These are phyloP conservation scores for Pterobdella sp. DNA, from an alignment of 2,888 invertebrate genomes.

Conservation along the genomic window DNA sequence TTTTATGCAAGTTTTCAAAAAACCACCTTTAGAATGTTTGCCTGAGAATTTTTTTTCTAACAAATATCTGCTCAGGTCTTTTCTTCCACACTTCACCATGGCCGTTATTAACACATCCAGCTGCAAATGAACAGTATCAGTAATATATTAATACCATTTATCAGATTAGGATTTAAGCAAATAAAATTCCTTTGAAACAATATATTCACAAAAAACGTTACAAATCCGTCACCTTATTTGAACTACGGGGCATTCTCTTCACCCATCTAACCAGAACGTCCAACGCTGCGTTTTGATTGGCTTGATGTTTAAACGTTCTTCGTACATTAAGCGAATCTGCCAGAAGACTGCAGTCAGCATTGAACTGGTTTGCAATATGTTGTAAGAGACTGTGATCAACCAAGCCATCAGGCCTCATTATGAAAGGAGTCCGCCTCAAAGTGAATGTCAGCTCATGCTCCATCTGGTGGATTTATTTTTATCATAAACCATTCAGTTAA, in stretches of 20 bases:
- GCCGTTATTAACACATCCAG: constrained; percentile 12
- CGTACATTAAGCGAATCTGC: constrained; percentile 43
- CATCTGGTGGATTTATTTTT: constrained; percentile 7
- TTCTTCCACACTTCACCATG: constrained; percentile 17
- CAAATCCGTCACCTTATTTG: constrained; percentile 42
- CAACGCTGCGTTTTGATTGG: constrained; percentile 40
- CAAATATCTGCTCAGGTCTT: constrained; percentile 16
- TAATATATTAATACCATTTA: not conserved
- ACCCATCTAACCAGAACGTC: constrained; percentile 48
- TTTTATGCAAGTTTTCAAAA: constrained; percentile 13
- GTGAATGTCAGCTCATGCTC: constrained; percentile 16
- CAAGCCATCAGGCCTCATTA: constrained; percentile 39
- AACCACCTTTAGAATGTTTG: not conserved
- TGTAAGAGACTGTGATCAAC: constrained; percentile 42
- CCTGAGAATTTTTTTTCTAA: constrained; percentile 9
- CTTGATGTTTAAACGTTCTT: constrained; percentile 43
- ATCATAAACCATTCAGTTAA: too few species aligned
- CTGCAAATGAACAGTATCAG: not conserved
- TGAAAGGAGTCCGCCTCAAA: constrained; percentile 21
- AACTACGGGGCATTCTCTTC: constrained; percentile 43
- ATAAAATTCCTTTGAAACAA: not conserved
- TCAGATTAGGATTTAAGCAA: not conserved
- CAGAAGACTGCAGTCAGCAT: constrained; percentile 46
- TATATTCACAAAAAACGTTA: not conserved
- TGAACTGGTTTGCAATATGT: constrained; percentile 42